A percentile compares a stretch with the other conserved stretches of the same genome.
Conservation (phyloP, 2,888 invertebrate species). For the Leptopterna dolabrata region DNA sequence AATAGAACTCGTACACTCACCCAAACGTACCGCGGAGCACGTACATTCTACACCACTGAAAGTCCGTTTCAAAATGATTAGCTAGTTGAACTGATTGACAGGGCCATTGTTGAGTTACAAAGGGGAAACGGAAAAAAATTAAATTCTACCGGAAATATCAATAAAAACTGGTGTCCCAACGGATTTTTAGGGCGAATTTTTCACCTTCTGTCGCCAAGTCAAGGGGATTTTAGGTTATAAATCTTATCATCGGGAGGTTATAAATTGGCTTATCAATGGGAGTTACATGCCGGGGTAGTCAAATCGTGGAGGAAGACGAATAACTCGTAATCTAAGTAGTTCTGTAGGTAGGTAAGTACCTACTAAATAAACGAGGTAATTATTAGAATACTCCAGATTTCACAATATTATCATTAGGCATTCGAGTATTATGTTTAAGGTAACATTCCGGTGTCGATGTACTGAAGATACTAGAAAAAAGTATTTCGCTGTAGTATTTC, state of each 20-base stretch:
- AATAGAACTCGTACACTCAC: slow-evolving; percentile 12
- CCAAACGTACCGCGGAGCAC: slow-evolving; percentile 36
- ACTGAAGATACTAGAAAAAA: no score
- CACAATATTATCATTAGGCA: no score
- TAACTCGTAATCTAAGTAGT: no score
- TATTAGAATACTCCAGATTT: no score
- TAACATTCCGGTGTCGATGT: no score
- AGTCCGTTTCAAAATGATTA: not conserved
- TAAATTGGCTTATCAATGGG: not conserved
- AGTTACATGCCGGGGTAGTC: not conserved
- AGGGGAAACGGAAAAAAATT: not conserved
- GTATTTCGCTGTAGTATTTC: no score
- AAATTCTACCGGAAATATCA: not conserved
- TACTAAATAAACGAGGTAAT: no score
- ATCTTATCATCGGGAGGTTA: not conserved
- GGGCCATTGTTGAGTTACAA: not conserved
- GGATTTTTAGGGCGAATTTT: not conserved
- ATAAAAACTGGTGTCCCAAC: not conserved
- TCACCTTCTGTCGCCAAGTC: slow-evolving; percentile 1
- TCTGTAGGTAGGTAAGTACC: no score
- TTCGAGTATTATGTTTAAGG: no score
- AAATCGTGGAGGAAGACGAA: not conserved
- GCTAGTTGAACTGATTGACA: not conserved
- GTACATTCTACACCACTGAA: slow-evolving; percentile 7
- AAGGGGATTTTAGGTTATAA: not conserved